Evolutionary conservation across 2,113 vertebrate species (phyloP), one percentile per base, ranked within the genome.

Genomic region (Aix galericulata): DNA sequence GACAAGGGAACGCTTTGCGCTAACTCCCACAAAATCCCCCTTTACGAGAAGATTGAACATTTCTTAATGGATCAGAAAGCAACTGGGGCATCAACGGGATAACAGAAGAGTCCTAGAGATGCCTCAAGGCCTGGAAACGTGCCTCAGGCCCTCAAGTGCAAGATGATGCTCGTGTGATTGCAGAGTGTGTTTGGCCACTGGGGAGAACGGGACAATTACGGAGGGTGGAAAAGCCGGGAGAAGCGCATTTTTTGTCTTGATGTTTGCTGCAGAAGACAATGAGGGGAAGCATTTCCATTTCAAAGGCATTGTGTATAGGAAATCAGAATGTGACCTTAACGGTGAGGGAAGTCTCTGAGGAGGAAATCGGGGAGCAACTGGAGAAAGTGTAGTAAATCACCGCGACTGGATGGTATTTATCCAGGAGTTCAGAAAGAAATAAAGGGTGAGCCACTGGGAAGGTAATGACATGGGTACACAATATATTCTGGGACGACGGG

Each of bases 351-450:
- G 44, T 92, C 96, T 95, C 96, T 26, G 8, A 94, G 82, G 92
- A 96, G 95, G 94, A 94, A 96, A 91, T 60, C 72, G 36, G 52
- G 71, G 91, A 91, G 92, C 95, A 96, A 97, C 90, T 94, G 93
- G 82, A 94, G 97, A 96, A 97, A 94, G 96, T 96, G 91, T 23
- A 93, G 95, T 88, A 95, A 95, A 97, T 88, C 85, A 83, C 44
- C 36, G 26, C 15, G 78, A 46, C 85, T 73, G 58, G 74, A 96
- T 80, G 75, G 85, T 79, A 69, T 94, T 94, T 93, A 81, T 64
- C 63, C 73, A 80, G 68, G 82, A 26, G 64, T 93, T 96, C 89
- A 75, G 91, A 58, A 84, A 76, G 95, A 92, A 97, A 73, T 17
- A 80, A 73, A 91, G 86, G 73, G 81, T 79, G 73, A 95, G 64